Evolutionary conservation across 92 coral and sea anemone genomes (phyloP).

Genomic region (Scolanthus callimorphus): DNA sequence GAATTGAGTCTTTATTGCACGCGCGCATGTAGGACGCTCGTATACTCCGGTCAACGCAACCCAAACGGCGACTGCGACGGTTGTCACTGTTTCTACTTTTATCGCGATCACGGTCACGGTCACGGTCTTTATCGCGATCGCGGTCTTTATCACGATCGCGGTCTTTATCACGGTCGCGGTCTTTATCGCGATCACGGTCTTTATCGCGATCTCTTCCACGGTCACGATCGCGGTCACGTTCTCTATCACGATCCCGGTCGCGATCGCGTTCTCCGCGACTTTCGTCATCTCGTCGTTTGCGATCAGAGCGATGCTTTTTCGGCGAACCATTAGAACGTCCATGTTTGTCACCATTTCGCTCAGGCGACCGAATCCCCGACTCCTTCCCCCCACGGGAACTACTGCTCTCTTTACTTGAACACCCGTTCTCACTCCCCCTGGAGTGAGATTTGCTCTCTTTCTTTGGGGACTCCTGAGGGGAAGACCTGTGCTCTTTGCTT

Average conservation of each 20-base stretch:
- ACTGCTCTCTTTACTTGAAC: conserved; percentile 40
- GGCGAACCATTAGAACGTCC: conserved; percentile 66
- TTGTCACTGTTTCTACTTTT: conserved; percentile 60
- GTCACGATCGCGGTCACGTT: conserved; percentile 42
- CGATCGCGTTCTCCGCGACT: conserved; percentile 22
- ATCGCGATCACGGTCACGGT: conserved; percentile 51
- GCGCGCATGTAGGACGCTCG: conserved; percentile 91
- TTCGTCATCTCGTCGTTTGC: conserved; percentile 20
- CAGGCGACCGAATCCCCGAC: conserved; percentile 45
- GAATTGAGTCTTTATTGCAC: conserved; percentile 68
- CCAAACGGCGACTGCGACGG: conserved; percentile 68
- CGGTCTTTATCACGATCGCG: conserved; percentile 35
- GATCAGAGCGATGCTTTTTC: conserved; percentile 58
- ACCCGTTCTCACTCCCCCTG: conserved; percentile 38
- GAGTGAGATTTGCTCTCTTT: conserved; percentile 48
- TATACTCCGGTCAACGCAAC: conserved; percentile 77
- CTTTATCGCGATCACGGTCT: conserved; percentile 65
- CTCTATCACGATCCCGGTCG: conserved; percentile 42
- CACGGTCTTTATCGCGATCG: conserved; percentile 43
- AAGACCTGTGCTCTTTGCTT: conserved; percentile 23
- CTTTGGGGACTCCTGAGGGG: conserved; percentile 41
- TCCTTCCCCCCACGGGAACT: conserved; percentile 41
- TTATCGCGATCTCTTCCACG: conserved; percentile 55
- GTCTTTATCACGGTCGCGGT: conserved; percentile 66
- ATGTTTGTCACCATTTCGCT: conserved; percentile 29